These are phyloP conservation scores for Aphrocallistes beatrix DNA, from an alignment of 37 sponge, comb jelly and placozoan genomes.

Conservation along the genomic window DNA sequence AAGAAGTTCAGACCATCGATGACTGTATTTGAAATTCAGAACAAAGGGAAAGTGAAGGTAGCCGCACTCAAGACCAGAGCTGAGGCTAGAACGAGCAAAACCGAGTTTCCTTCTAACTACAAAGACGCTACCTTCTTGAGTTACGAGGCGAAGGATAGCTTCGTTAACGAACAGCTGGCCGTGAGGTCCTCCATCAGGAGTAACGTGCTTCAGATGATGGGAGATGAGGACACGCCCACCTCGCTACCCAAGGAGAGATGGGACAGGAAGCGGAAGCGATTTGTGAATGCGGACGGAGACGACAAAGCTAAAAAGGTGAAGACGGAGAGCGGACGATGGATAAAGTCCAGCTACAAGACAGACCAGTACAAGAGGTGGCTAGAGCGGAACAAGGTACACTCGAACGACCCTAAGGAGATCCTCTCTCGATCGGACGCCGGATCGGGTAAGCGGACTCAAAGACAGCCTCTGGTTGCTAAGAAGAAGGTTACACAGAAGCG, in stretches of 20 bases:
- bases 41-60: background rate
- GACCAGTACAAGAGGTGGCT: background rate
- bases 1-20: background rate
- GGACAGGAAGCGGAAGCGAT: slow-evolving; percentile 92
- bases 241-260: slow-evolving; percentile 16
- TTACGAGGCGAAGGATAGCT: background rate
- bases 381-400: slow-evolving; percentile 1
- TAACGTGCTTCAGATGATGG: slow-evolving; percentile 48
- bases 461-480: slow-evolving; percentile 16
- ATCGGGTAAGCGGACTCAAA: background rate
- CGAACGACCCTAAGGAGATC: background rate
- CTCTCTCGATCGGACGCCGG: background rate
- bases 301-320: slow-evolving; percentile 51
- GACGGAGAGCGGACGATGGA: slow-evolving; percentile 76
- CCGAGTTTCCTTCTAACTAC: background rate
- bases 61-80: background rate
- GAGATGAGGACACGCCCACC: slow-evolving; percentile 36
- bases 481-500: background rate
- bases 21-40: background rate
- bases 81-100: background rate
- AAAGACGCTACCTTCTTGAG: background rate
- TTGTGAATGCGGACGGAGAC: slow-evolving; percentile 49
- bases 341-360: slow-evolving; percentile 71
- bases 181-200: background rate
- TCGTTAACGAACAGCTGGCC: background rate